Percentiles rank a stretch among this genome's conserved stretches.
Conservation (phyloP, 2,113 vertebrate genomes). For the Pachypanchax playfairii region DNA sequence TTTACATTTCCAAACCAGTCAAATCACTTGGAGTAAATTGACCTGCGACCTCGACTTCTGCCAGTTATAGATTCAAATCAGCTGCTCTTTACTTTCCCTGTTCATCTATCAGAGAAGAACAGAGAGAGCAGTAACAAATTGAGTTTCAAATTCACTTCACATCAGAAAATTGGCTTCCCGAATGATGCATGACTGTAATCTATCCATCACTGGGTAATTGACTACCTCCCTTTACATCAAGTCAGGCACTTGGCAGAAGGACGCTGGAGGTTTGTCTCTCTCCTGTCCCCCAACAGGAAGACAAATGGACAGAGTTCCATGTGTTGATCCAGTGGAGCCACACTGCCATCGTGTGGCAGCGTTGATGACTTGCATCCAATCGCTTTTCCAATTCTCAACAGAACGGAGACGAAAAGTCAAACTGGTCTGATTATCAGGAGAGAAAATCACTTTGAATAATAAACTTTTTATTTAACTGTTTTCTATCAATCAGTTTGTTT, state of each 20-base stretch:
- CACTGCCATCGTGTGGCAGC: constrained; percentile 70
- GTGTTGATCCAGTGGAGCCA: not conserved
- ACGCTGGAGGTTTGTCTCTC: constrained; percentile 46
- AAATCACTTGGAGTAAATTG: constrained; percentile 44
- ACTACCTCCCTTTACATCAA: constrained; percentile 60
- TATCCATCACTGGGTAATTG: constrained; percentile 69
- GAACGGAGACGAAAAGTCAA: not conserved
- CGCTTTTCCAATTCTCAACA: not conserved
- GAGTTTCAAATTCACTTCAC: constrained; percentile 67
- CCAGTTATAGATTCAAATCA: constrained; percentile 42
- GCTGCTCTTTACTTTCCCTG: constrained; percentile 13
- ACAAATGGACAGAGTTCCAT: constrained; percentile 26
- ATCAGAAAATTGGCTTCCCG: constrained; percentile 50
- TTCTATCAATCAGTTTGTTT: too few species aligned
- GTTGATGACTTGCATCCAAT: constrained; percentile 2
- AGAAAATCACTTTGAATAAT: not conserved
- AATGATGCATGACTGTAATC: constrained; percentile 64
- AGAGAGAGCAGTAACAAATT: constrained; percentile 47
- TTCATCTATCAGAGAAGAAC: constrained; percentile 50
- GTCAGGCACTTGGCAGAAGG: constrained; percentile 67
- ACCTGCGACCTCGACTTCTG: constrained; percentile 44
- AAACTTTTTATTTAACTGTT: too few species aligned
- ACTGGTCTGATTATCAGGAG: not conserved
- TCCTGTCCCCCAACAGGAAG: constrained; percentile 14
- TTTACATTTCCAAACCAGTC: constrained; percentile 28